Percentiles rank a stretch among this genome's conserved stretches.
Conservation (phyloP, 53 echinoderm and acorn worm genomes). For the Stichopus horrens region DNA sequence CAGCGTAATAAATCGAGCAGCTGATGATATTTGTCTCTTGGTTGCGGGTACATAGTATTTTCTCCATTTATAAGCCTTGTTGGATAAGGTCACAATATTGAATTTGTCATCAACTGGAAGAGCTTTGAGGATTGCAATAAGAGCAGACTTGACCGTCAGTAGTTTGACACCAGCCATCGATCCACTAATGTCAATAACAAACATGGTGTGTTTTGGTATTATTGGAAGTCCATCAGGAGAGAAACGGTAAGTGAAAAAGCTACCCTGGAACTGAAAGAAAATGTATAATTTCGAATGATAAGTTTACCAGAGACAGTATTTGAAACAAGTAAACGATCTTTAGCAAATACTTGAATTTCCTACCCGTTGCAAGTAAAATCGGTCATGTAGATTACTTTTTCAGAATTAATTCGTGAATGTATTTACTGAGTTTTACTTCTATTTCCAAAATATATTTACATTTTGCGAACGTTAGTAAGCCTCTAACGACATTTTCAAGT, state of each 20-base stretch:
- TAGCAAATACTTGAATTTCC: neutral
- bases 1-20: conserved; percentile 61
- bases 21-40: conserved; percentile 62
- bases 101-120: conserved; percentile 70
- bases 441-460: neutral
- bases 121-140: conserved; percentile 68
- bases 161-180: conserved; percentile 91
- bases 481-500: too few species aligned
- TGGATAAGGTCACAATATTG: conserved; percentile 85
- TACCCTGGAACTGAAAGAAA: conserved; percentile 61
- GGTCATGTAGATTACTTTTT: neutral
- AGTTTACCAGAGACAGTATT: neutral
- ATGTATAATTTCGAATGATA: neutral
- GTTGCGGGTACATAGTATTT: conserved; percentile 66
- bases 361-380: too few species aligned
- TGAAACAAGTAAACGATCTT: neutral
- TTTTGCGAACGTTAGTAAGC: too few species aligned
- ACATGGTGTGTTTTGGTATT: conserved; percentile 77
- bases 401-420: neutral
- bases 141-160: conserved; percentile 73
- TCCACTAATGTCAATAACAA: conserved; percentile 88
- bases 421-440: neutral
- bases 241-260: conserved; percentile 85
- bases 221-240: conserved; percentile 55
- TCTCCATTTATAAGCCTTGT: conserved; percentile 76